Base-by-base conservation (phyloP, 2,797 vertebrate genomes). In the Enteromius trimaculatus region DNA sequence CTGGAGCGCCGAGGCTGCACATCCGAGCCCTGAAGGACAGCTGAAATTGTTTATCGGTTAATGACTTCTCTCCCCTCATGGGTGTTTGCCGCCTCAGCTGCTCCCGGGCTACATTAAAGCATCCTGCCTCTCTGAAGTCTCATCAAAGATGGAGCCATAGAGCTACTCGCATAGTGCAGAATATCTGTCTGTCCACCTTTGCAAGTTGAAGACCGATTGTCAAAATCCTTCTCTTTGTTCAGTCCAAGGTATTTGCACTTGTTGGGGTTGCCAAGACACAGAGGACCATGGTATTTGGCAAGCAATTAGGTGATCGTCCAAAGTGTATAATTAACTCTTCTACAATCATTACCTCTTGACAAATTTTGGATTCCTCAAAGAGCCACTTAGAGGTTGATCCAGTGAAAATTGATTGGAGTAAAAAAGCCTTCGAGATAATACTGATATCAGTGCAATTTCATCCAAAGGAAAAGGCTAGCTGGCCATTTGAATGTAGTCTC, bases 11-110 rank as follows among this genome's bases (percentile, higher is more conserved):
- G 69, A 72, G 87, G 88, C 84, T 84, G 86, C 90, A 92, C 89
- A 91, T 89, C 92, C 91, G 91, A 90, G 92, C 92, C 91, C 91
- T 94, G 92, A 94, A 94, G 92, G 93, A 93, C 93, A 89, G 91
- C 90, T 85, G 49, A 88, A 91, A 90, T 90, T 92, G 92, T 94
- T 93, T 92, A 91, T 91, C 91, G 88, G 89, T 92, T 92, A 92
- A 92, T 90, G 90, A 90, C 90, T 91, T 85, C 86, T 86, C 82
- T 88, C 80, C 60, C 69, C 80, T 71, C 58, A 47, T 66, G 84
- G 84, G 87, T 87, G 86, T 94, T 93, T 92, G 93, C 92, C 87
- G 91, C 91, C 91, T 94, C 93, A 93, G 93, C 93, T 94, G 89
- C 92, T 94, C 90, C 93, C 85, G 77, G 88, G 88, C 92, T 89